Evolutionary conservation across 2,113 vertebrate genomes (phyloP).

Genomic region (Mola mola): DNA sequence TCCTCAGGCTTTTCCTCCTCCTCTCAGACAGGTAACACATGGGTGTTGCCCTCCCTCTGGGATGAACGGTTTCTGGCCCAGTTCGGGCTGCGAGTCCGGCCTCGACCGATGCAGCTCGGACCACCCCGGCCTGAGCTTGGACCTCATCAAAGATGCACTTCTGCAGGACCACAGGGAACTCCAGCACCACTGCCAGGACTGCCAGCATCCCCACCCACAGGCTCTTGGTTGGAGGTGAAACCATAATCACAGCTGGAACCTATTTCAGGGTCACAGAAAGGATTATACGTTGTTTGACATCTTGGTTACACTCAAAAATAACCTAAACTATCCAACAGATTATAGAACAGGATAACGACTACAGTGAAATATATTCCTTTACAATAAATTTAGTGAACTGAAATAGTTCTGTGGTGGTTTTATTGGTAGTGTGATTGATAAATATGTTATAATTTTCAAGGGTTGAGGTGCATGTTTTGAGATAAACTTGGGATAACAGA

Average conservation of each 20-base stretch:
- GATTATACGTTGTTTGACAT: background rate
- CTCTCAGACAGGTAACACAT: background rate
- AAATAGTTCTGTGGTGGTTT: too few relatives aligned
- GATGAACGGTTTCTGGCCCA: background rate
- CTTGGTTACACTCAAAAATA: too few relatives aligned
- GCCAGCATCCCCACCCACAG: conserved; percentile 45
- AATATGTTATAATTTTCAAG: too few relatives aligned
- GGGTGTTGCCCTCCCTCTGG: background rate
- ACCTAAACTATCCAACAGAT: too few relatives aligned
- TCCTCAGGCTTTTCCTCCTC: conserved; percentile 18
- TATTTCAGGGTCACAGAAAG: conserved; percentile 12
- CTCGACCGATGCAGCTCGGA: conserved; percentile 34
- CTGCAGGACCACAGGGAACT: conserved; percentile 41
- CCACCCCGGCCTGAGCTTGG: conserved; percentile 62
- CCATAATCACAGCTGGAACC: conserved; percentile 22
- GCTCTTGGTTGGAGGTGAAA: conserved; percentile 5
- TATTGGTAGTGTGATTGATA: too few relatives aligned
- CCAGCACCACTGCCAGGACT: conserved; percentile 37
- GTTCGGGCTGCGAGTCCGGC: background rate
- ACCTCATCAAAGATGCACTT: conserved; percentile 80
- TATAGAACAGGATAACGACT: too few relatives aligned
- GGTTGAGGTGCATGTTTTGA: too few relatives aligned
- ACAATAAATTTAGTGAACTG: too few relatives aligned
- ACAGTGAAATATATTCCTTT: too few relatives aligned
- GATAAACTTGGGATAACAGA: too few relatives aligned